Conservation (phyloP, 2,888 invertebrate species). For the Smittia aterrima region DNA sequence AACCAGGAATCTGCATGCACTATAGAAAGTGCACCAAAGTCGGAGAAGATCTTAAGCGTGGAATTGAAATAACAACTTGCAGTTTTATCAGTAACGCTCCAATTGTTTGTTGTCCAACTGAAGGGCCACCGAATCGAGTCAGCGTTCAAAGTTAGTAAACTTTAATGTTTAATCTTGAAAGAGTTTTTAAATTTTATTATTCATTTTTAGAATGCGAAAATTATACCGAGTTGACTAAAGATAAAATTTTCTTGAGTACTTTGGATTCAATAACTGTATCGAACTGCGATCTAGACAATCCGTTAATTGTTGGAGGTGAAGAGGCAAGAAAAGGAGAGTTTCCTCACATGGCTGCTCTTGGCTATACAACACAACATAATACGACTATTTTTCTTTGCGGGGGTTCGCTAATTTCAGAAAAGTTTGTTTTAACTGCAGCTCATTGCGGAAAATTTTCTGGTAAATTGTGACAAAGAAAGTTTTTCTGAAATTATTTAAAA, state of each 20-base stretch:
- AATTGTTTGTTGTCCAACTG: conserved; percentile 43
- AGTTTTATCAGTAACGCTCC: conserved; percentile 5
- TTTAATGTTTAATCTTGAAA: no score
- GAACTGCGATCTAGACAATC: conserved; percentile 16
- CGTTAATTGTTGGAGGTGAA: conserved; percentile 51
- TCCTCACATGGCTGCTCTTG: conserved; percentile 58
- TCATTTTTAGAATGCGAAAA: conserved; percentile 16
- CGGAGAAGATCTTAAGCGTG: neutral
- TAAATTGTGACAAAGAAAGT: conserved; percentile 49
- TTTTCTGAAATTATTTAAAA: no score
- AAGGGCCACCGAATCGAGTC: neutral
- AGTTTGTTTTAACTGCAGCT: conserved; percentile 59
- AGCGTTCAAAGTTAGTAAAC: neutral
- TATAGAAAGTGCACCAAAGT: neutral
- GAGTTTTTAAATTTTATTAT: neutral
- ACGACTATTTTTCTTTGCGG: conserved; percentile 51
- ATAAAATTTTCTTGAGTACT: neutral
- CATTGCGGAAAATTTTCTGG: conserved; percentile 56
- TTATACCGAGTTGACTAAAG: conserved; percentile 11
- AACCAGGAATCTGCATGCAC: neutral
- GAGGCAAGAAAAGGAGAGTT: conserved; percentile 56
- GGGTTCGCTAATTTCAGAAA: conserved; percentile 55
- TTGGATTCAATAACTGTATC: neutral
- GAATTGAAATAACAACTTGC: neutral
- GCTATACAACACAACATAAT: conserved; percentile 49